Evolutionary conservation across 2,113 vertebrate genomes (phyloP).

Genomic region (Scartelaos histophorus): DNA sequence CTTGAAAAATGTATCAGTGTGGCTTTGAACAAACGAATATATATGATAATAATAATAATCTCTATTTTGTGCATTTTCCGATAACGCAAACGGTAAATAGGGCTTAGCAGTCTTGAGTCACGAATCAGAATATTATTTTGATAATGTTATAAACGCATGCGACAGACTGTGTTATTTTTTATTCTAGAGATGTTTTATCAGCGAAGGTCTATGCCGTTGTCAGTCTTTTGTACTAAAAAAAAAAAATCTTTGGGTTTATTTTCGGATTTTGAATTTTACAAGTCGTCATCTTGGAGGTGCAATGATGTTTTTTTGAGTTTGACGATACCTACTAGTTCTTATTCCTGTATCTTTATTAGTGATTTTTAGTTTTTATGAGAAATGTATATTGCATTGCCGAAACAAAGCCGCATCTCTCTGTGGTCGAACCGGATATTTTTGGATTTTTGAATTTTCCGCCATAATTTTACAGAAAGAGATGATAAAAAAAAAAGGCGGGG

Average conservation of each 20-base stretch:
- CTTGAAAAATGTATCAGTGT: conserved; percentile 73
- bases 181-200: conserved; percentile 74
- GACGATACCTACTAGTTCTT: conserved; percentile 53
- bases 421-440: conserved; percentile 45
- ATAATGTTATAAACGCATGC: conserved; percentile 68
- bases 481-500: conserved; percentile 6
- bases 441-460: conserved; percentile 24
- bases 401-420: conserved; percentile 64
- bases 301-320: conserved; percentile 60
- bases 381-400: conserved; percentile 61
- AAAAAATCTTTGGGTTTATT: conserved; percentile 58
- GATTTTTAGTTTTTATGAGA: conserved; percentile 67
- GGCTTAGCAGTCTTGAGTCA: conserved; percentile 93
- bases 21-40: conserved; percentile 81
- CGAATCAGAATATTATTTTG: conserved; percentile 60
- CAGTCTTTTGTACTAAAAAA: conserved; percentile 67
- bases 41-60: conserved; percentile 46
- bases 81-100: conserved; percentile 71
- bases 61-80: conserved; percentile 81
- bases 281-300: conserved; percentile 68
- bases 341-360: conserved; percentile 60
- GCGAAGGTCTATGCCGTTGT: conserved; percentile 66
- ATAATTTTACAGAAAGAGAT: conserved; percentile 17
- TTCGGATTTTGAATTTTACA: conserved; percentile 56
- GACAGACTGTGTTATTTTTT: conserved; percentile 63